Base-by-base conservation (phyloP, 2,888 invertebrate genomes). In the Hypsopygia costalis region DNA sequence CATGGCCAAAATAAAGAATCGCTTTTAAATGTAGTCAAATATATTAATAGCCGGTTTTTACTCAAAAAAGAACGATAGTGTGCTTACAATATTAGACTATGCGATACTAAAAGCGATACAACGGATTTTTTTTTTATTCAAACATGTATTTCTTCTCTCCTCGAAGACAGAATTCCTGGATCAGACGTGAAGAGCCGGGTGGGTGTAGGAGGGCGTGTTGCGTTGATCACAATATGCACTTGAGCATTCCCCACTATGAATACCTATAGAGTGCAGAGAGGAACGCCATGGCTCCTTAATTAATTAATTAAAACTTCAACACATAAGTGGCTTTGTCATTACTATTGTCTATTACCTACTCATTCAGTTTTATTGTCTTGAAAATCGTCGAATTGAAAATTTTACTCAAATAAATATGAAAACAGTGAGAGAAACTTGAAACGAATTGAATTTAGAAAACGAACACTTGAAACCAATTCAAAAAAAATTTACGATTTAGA, bases 211-310 rank as follows among this genome's bases (percentile, higher is more conserved):
- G 57, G 47, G 50, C 44, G 44, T 70, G 72, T 69, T 72, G 75
- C 74, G 76, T 67, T 70, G 68, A 77, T 75, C 81, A 90, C 83
- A 90, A 90, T 91, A 89, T 90, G 90, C 90, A 90, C 90, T 87
- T 76, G 65, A 88, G 61, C 69, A 71, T n/a, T 68, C 78, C 77
- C 72, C 65, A 74, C 81, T 74, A 80, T 75, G 80, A 81, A 81
- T 81, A 81, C 70, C 76, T 74, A 72, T 65, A 69, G 58, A 60
- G 41, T 46, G 57, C 82, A 80, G 83, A 71, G 81, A 46, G 65
- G 81, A 51, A 70, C 49, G 61, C 55, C 44, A 46, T 51, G 60
- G 62, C 55, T 63, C 63, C 64, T 62, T 71, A 62, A 64, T 70
- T 75, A 65, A 71, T 74, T 73, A 73, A 73, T 71, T 65, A 64